Evolutionary conservation across 1,140 invertebrate species (phyloP).

Genomic region (Cyphomyrmex costatus): DNA sequence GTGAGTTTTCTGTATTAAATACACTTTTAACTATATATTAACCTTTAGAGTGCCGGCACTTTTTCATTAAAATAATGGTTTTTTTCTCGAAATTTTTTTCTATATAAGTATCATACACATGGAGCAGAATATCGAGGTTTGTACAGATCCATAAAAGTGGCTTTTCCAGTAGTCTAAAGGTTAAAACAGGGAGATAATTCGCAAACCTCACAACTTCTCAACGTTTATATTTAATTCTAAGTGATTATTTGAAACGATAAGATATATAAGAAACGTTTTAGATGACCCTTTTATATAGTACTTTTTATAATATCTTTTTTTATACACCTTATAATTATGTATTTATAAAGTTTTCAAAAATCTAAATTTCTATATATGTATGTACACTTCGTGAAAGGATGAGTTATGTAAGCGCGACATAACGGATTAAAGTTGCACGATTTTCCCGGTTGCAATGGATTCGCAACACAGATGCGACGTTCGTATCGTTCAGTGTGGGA

Average conservation of each 20-base stretch:
- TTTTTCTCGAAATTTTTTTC: too few species aligned
- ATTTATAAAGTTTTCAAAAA: neutral
- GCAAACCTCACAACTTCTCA: too few species aligned
- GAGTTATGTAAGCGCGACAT: constrained; percentile 15
- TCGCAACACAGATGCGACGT: constrained; percentile 35
- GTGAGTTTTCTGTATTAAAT: too few species aligned
- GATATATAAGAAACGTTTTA: neutral
- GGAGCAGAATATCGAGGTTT: too few species aligned
- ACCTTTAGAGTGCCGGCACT: too few species aligned
- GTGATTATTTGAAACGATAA: neutral
- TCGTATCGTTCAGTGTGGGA: constrained; percentile 37
- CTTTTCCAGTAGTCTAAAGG: too few species aligned
- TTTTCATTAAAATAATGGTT: too few species aligned
- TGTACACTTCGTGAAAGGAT: neutral
- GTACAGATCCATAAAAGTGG: too few species aligned
- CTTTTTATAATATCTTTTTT: neutral
- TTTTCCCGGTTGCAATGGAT: constrained; percentile 1
- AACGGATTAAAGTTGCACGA: constrained; percentile 45
- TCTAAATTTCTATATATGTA: neutral
- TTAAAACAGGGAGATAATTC: too few species aligned
- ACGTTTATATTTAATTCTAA: neutral
- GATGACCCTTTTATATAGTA: neutral
- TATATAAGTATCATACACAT: too few species aligned
- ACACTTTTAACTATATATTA: too few species aligned
- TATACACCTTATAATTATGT: neutral